A percentile compares a stretch with the other conserved stretches of the same genome.
phyloP scores from a whole-genome alignment of 2,797 vertebrate species.

The Paramormyrops hopkinsi region DNA sequence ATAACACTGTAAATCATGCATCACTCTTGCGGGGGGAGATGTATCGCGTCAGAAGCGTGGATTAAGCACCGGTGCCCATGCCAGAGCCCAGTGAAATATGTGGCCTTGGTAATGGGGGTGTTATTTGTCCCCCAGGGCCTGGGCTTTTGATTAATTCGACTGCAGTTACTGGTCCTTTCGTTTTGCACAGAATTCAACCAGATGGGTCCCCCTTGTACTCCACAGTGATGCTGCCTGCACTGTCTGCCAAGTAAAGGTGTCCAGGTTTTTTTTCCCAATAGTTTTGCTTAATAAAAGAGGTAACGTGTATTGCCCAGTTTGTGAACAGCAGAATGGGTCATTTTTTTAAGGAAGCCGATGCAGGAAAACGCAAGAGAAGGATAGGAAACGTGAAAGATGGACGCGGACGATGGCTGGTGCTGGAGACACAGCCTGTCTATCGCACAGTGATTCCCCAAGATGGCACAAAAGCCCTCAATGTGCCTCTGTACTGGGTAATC shows the following conservation, averaged over 20 bases:
- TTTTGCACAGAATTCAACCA: neutral
- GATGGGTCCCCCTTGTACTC: neutral
- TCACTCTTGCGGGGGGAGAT: slow-evolving; percentile 17
- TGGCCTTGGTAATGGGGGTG: slow-evolving; percentile 21
- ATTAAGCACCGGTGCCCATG: slow-evolving; percentile 21
- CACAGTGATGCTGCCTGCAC: neutral
- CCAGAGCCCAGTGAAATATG: slow-evolving; percentile 18
- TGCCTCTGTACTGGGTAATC: neutral
- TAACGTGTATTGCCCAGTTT: neutral
- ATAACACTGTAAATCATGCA: slow-evolving; percentile 18
- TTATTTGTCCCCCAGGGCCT: slow-evolving; percentile 16
- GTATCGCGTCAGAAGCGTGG: neutral
- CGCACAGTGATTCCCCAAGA: neutral
- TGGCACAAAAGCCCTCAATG: neutral
- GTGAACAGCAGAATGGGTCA: neutral
- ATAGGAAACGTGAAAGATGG: neutral
- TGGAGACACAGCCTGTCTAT: neutral
- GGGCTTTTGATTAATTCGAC: slow-evolving; percentile 10
- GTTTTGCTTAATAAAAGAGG: neutral
- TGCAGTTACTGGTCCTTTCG: slow-evolving; percentile 1
- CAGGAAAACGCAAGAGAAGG: neutral
- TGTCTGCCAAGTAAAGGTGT: neutral
- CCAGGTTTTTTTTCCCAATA: neutral
- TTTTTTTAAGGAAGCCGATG: neutral
- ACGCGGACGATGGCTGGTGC: neutral